Percentiles rank a stretch among this genome's conserved stretches.
These are phyloP conservation scores for Drosophila pegasa DNA, from an alignment of 2,888 invertebrate species.

Conservation along the genomic window DNA sequence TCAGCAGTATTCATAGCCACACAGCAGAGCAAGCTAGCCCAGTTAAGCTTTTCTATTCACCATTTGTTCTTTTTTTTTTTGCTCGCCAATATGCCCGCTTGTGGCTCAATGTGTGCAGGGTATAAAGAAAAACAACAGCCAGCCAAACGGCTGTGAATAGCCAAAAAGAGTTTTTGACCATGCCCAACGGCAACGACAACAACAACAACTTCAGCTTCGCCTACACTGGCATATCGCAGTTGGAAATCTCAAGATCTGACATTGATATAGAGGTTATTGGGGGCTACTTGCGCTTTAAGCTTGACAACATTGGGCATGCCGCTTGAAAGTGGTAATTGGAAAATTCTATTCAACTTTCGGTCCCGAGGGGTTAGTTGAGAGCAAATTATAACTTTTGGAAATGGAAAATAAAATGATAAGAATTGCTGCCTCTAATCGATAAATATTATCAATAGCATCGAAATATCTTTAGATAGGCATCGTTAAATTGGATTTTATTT, in stretches of 20 bases:
- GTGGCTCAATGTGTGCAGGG: neutral
- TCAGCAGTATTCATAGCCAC: neutral
- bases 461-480: neutral
- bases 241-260: slow-evolving; percentile 33
- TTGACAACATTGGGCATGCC: neutral
- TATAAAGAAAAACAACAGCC: slow-evolving; percentile 9
- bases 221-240: slow-evolving; percentile 31
- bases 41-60: neutral
- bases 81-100: neutral
- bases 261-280: slow-evolving; percentile 17
- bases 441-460: neutral
- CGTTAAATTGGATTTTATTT: slow-evolving; percentile 5
- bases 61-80: no score
- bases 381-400: neutral
- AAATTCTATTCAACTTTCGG: neutral
- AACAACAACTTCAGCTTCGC: slow-evolving; percentile 9
- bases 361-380: slow-evolving; percentile 7
- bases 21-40: neutral
- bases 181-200: slow-evolving; percentile 1
- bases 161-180: slow-evolving; percentile 29
- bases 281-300: slow-evolving; percentile 8
- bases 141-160: slow-evolving; percentile 22
- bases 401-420: neutral
- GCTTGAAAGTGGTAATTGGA: neutral
- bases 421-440: neutral